A percentile compares a stretch with the other conserved stretches of the same genome.
These are phyloP conservation scores for Notarius quadriscutis DNA, from an alignment of 2,113 vertebrate genomes.

Conservation along the genomic window DNA sequence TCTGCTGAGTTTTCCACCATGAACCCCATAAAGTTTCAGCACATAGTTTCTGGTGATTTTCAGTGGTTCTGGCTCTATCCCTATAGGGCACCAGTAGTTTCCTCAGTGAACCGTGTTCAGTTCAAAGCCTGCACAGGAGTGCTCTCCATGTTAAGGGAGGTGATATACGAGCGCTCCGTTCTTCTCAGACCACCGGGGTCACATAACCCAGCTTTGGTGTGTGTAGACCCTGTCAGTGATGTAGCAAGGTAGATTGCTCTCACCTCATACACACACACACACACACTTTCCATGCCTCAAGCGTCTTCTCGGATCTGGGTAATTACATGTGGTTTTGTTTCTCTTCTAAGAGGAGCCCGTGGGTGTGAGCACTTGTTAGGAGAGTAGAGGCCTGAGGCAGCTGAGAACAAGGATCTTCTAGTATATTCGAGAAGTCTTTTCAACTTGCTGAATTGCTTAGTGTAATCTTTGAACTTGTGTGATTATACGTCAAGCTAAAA, in stretches of 20 bases:
- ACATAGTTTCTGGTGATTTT: conserved; percentile 65
- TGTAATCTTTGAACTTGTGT: conserved; percentile 17
- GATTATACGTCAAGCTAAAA: neutral
- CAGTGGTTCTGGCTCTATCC: conserved; percentile 60
- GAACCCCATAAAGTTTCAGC: conserved; percentile 69
- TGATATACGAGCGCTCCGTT: conserved; percentile 65
- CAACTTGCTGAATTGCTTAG: conserved; percentile 5
- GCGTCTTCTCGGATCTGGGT: conserved; percentile 44
- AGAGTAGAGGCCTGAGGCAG: conserved; percentile 32
- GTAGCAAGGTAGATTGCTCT: conserved; percentile 31
- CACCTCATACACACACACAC: conserved; percentile 13
- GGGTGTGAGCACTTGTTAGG: conserved; percentile 39
- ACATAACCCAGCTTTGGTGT: conserved; percentile 59
- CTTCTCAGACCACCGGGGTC: conserved; percentile 67
- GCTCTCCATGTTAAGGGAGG: conserved; percentile 59
- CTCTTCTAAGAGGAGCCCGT: conserved; percentile 41
- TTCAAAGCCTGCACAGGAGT: conserved; percentile 71
- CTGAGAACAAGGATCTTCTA: conserved; percentile 26
- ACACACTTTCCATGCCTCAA: conserved; percentile 52
- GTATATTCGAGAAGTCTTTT: conserved; percentile 21
- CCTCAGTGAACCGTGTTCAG: conserved; percentile 67
- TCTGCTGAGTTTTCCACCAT: conserved; percentile 69
- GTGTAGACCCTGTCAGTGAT: conserved; percentile 42
- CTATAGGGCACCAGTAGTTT: conserved; percentile 66
- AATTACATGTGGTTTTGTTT: conserved; percentile 54